phyloP scores from a whole-genome alignment of 1,140 invertebrate genomes.

The Wasmannia auropunctata region DNA sequence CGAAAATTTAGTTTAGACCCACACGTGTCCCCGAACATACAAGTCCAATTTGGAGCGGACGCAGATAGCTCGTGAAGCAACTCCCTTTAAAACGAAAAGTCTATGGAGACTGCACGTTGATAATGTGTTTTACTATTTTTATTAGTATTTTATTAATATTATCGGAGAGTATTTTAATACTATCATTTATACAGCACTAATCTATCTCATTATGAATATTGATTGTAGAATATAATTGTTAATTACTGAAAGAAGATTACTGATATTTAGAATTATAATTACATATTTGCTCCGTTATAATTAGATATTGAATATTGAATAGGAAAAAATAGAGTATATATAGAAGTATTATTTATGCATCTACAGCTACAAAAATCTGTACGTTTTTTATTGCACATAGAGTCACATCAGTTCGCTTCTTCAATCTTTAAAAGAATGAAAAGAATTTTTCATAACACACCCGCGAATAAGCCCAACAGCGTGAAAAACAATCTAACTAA shows the following conservation, averaged over 20 bases:
- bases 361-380: too few relatives aligned
- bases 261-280: not conserved
- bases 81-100: not conserved
- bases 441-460: not conserved
- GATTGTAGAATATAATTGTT: not conserved
- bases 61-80: not conserved
- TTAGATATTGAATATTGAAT: not conserved
- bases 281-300: not conserved
- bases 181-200: not conserved
- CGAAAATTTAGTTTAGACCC: slow-evolving; percentile 21
- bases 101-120: not conserved
- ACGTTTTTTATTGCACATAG: not conserved
- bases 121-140: not conserved
- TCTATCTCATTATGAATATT: not conserved
- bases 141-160: slow-evolving; percentile 13
- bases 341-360: too few relatives aligned
- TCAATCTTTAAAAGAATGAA: not conserved
- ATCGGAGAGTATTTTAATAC: slow-evolving; percentile 22
- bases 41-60: not conserved
- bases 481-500: not conserved
- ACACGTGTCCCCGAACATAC: not conserved
- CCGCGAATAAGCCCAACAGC: not conserved
- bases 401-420: not conserved
- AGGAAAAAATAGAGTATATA: too few relatives aligned
- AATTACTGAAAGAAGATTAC: too few relatives aligned